A percentile compares a stretch with the other conserved stretches of the same genome.
Evolutionary conservation across 2,888 invertebrate species (phyloP).

Genomic region (Monopis laevigella): DNA sequence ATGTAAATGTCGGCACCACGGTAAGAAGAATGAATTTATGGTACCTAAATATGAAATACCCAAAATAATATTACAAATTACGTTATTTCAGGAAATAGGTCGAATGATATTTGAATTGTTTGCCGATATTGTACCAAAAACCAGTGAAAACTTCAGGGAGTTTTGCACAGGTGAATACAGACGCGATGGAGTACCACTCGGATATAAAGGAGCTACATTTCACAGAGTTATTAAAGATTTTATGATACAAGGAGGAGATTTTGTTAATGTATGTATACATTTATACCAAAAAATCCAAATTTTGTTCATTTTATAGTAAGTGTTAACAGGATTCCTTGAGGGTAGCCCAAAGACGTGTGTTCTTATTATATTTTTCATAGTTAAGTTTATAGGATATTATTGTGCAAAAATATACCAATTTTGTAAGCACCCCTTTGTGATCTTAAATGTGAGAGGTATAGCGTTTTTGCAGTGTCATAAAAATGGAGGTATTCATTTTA

Average conservation of each 20-base stretch:
- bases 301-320: background rate
- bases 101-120: slow-evolving; percentile 98
- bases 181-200: slow-evolving; percentile 95
- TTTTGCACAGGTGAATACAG: slow-evolving; percentile 98
- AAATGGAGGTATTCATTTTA: no score
- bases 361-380: no score
- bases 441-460: no score
- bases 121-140: slow-evolving; percentile 95
- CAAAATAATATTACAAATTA: no score
- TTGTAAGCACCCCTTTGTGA: no score
- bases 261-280: slow-evolving; percentile 85
- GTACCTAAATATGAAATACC: no score
- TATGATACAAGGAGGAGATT: slow-evolving; percentile 99
- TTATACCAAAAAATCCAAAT: background rate
- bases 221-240: slow-evolving; percentile 99
- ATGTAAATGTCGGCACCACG: slow-evolving; percentile 94
- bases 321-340: no score
- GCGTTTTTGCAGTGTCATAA: no score
- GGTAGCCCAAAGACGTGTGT: no score
- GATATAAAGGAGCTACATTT: slow-evolving; percentile 96
- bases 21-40: no score
- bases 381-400: no score
- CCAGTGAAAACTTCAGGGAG: slow-evolving; percentile 97
- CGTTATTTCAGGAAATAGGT: slow-evolving; percentile 82
- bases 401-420: no score